phyloP scores from a whole-genome alignment of 2,888 invertebrate species.

The Watsonalla binaria region DNA sequence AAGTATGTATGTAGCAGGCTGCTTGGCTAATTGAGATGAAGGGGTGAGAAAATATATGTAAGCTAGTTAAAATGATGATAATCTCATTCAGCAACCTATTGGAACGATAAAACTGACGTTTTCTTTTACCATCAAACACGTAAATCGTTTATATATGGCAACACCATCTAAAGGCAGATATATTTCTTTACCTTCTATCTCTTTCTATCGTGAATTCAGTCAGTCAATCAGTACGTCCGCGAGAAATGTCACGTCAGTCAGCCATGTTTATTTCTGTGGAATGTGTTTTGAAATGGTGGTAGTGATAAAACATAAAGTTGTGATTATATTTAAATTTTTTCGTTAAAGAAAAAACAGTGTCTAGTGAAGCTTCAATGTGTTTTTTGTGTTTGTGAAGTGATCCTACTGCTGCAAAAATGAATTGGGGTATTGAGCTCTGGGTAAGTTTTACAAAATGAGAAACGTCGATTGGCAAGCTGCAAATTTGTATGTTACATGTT shows the following conservation, averaged over 20 bases:
- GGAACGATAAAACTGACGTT: no score
- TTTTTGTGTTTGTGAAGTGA: conserved; percentile 68
- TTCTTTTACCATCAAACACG: no score
- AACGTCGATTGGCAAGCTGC: neutral
- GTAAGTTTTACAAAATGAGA: conserved; percentile 63
- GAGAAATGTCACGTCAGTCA: conserved; percentile 47
- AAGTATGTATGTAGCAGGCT: no score
- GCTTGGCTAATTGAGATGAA: no score
- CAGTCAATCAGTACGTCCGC: conserved; percentile 16
- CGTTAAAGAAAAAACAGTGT: conserved; percentile 42
- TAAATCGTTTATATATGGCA: no score
- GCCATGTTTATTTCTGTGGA: conserved; percentile 72
- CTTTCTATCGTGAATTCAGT: no score
- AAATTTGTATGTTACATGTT: neutral
- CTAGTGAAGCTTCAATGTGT: conserved; percentile 71
- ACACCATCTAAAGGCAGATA: no score
- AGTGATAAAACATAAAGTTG: conserved; percentile 56
- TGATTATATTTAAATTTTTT: conserved; percentile 48
- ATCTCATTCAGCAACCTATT: no score
- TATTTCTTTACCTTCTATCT: no score
- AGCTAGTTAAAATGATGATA: no score
- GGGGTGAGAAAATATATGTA: no score
- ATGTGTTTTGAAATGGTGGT: conserved; percentile 72
- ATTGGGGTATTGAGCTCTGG: conserved; percentile 84
- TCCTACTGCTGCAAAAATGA: conserved; percentile 74